A percentile compares a stretch with the other conserved stretches of the same genome.
Evolutionary conservation across 2,113 vertebrate genomes (phyloP).

Genomic region (Rhinogobius similis): DNA sequence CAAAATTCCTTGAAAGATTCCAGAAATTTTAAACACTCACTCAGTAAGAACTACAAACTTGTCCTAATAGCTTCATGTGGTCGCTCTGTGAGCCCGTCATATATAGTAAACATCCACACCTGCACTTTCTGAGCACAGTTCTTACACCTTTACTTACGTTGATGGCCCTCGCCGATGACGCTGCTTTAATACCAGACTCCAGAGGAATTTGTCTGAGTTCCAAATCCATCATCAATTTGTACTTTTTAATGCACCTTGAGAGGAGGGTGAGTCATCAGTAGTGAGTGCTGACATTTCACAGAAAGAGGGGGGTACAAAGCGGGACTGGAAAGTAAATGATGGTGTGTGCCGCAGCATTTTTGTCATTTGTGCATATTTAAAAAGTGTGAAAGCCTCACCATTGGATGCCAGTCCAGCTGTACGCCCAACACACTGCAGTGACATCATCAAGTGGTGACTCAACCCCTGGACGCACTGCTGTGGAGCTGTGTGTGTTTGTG

Average conservation of each 20-base stretch:
- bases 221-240: conserved; percentile 3
- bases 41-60: too few relatives aligned
- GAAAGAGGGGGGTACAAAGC: conserved; percentile 10
- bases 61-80: neutral
- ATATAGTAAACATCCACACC: too few relatives aligned
- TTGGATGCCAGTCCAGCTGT: conserved; percentile 11
- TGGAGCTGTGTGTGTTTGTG: conserved; percentile 21
- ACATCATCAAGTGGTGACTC: conserved; percentile 67
- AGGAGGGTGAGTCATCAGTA: conserved; percentile 42
- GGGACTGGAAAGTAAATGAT: neutral
- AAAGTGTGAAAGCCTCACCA: neutral
- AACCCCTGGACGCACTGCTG: conserved; percentile 56
- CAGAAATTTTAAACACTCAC: too few relatives aligned
- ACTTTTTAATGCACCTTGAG: conserved; percentile 1
- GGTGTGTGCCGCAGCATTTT: conserved; percentile 3
- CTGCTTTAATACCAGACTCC: conserved; percentile 4
- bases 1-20: too few relatives aligned
- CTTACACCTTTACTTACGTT: neutral
- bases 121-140: neutral
- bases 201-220: conserved; percentile 11
- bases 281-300: conserved; percentile 36
- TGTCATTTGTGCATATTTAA: neutral
- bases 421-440: conserved; percentile 38
- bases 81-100: neutral
- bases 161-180: neutral